Evolutionary conservation across 2,888 invertebrate genomes (phyloP).

Genomic region (Ptycholaimellus sp.): DNA sequence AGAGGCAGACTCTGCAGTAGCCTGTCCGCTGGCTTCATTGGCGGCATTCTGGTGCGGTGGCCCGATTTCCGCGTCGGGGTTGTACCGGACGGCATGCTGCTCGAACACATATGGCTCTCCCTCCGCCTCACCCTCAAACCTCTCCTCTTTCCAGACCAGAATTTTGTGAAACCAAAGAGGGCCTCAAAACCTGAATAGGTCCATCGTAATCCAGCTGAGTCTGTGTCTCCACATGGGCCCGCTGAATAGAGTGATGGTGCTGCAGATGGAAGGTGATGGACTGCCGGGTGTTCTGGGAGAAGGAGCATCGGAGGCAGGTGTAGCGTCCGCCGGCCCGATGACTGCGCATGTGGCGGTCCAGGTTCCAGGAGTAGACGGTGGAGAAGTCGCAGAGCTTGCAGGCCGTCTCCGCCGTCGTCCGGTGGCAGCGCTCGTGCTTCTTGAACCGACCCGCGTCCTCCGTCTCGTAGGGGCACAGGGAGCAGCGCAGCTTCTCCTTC

Average conservation of each 20-base stretch:
- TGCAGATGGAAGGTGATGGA: conserved; percentile 7
- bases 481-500: too few relatives aligned
- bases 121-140: neutral
- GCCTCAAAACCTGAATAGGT: neutral
- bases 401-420: conserved; percentile 42
- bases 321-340: conserved; percentile 20
- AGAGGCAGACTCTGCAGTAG: too few relatives aligned
- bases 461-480: conserved; percentile 68
- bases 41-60: too few relatives aligned
- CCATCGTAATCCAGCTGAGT: conserved; percentile 1
- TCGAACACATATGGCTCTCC: conserved; percentile 3
- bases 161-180: neutral
- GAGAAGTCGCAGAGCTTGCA: conserved; percentile 55
- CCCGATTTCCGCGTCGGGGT: neutral
- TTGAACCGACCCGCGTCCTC: conserved; percentile 65
- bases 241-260: conserved; percentile 13
- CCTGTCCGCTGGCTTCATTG: too few relatives aligned
- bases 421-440: conserved; percentile 38
- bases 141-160: too few relatives aligned
- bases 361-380: conserved; percentile 66
- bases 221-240: neutral
- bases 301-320: conserved; percentile 4
- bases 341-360: conserved; percentile 55
- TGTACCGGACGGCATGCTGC: conserved; percentile 3
- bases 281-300: conserved; percentile 5